These are phyloP conservation scores for Gerris lacustris DNA, from an alignment of 2,888 invertebrate genomes.

Conservation along the genomic window DNA sequence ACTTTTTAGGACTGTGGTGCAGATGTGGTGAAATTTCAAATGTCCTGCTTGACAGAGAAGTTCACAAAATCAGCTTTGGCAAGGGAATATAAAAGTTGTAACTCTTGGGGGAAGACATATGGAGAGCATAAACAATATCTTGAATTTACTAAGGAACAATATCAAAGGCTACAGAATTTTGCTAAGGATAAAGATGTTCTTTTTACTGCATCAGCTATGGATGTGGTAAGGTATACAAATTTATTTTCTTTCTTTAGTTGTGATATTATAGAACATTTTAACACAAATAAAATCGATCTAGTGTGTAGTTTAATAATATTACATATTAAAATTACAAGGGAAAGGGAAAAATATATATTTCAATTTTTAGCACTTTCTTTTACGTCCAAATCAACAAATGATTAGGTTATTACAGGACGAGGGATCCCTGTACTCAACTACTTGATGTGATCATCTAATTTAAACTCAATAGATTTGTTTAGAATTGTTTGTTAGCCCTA, in stretches of 20 bases:
- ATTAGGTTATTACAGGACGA: no score
- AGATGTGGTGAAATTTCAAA: slow-evolving; percentile 76
- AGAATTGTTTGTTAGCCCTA: no score
- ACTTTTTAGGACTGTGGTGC: slow-evolving; percentile 54
- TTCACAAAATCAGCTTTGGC: slow-evolving; percentile 55
- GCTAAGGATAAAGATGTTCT: slow-evolving; percentile 49
- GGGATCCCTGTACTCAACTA: no score
- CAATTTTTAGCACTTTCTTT: no score
- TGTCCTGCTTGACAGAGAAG: slow-evolving; percentile 56
- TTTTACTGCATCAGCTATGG: slow-evolving; percentile 73
- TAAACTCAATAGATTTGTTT: no score
- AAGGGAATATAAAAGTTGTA: slow-evolving; percentile 47
- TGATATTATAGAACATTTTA: not conserved
- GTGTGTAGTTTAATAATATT: no score
- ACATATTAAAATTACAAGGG: no score
- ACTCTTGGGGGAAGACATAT: slow-evolving; percentile 69
- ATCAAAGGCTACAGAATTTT: slow-evolving; percentile 50
- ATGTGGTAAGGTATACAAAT: slow-evolving; percentile 43
- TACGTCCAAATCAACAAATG: no score
- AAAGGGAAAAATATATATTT: no score
- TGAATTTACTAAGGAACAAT: slow-evolving; percentile 58
- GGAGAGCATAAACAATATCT: slow-evolving; percentile 62
- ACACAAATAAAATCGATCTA: no score
- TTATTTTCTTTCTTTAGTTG: not conserved
- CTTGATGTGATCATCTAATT: no score